Evolutionary conservation across 1,140 invertebrate species (phyloP), one percentile per base, ranked within the genome.

Genomic region (Diorhabda carinulata): DNA sequence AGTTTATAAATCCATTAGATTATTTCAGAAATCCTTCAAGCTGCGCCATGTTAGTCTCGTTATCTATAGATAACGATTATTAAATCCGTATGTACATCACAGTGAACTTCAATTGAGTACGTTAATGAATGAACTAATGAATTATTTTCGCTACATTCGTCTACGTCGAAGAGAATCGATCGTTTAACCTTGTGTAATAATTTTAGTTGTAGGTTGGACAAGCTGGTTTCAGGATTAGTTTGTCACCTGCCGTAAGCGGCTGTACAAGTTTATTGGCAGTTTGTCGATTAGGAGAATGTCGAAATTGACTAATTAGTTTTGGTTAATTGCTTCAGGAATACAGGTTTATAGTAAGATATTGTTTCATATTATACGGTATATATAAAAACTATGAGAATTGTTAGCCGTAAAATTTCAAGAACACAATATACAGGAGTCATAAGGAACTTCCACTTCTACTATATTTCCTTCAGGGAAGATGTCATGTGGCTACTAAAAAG

Each of bases 61-160:
- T 52, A 4, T 43, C 59, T 9, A 43, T 43, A 43, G 61, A 43
- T 41, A 62, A 43, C 61, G 61, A 62, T 62, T 62, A 62, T 62
- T 43, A 43, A 8, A 62, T 62, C 43, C 8, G 43, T 43, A 10
- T 62, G 43, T 43, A 59, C 58, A 62, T 62, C 61, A 62, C 8
- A 44, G n/a, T 10, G 61, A 5, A 43, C 7, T 62, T 62, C 43
- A 62, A 44, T 62, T n/a, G n/a, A 62, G 61, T 62, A 60, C 6
- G 6, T 56, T n/a, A n/a, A 56, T 25, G n/a, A 6, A 5, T 7
- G 47, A 57, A 43, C 57, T 52, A n/a, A 65, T 65, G 43, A 65
- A 65, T 65, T 65, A 57, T 65, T 57, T 65, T 57, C 64, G 52
- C 64, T 43, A 65, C 64, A 65, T 65, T 43, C 57, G 57, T 65